Percentiles rank a stretch among this genome's conserved stretches.
These are phyloP conservation scores for Gryllus bimaculatus DNA, from an alignment of 1,140 invertebrate species.

Conservation along the genomic window DNA sequence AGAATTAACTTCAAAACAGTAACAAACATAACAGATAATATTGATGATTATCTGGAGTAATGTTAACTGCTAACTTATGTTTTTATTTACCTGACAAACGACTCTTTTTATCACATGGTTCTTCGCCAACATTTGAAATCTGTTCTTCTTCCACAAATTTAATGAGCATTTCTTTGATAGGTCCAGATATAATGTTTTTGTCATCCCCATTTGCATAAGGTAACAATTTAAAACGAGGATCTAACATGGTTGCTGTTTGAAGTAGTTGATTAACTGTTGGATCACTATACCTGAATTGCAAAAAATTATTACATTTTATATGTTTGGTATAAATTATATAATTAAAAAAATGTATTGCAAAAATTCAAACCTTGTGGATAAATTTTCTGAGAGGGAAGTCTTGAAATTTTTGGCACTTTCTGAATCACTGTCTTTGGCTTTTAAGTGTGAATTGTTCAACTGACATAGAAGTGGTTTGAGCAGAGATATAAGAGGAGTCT, in stretches of 20 bases:
- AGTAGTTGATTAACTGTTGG: conserved; percentile 35
- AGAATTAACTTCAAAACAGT: background rate
- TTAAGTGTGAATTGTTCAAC: conserved; percentile 40
- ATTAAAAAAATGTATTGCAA: background rate
- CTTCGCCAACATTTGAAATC: conserved; percentile 13
- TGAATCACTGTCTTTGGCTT: conserved; percentile 38
- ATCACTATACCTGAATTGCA: conserved; percentile 33
- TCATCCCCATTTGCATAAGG: conserved; percentile 40
- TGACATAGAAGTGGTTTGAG: conserved; percentile 44
- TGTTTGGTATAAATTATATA: background rate
- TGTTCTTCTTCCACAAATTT: conserved; percentile 33
- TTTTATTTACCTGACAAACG: conserved; percentile 34
- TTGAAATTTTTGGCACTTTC: conserved; percentile 34
- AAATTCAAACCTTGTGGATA: conserved; percentile 31
- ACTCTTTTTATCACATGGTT: conserved; percentile 27
- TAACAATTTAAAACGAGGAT: conserved; percentile 36
- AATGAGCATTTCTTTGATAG: conserved; percentile 38
- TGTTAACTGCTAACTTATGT: background rate
- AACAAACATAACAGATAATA: too few species aligned
- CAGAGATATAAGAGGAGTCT: conserved; percentile 42
- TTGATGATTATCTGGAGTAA: too few species aligned
- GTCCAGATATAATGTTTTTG: conserved; percentile 32
- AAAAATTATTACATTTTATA: background rate
- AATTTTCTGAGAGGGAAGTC: conserved; percentile 35
- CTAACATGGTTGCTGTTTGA: conserved; percentile 41